Base-by-base conservation (phyloP, 2,113 vertebrate genomes). In the Megalops atlanticus region DNA sequence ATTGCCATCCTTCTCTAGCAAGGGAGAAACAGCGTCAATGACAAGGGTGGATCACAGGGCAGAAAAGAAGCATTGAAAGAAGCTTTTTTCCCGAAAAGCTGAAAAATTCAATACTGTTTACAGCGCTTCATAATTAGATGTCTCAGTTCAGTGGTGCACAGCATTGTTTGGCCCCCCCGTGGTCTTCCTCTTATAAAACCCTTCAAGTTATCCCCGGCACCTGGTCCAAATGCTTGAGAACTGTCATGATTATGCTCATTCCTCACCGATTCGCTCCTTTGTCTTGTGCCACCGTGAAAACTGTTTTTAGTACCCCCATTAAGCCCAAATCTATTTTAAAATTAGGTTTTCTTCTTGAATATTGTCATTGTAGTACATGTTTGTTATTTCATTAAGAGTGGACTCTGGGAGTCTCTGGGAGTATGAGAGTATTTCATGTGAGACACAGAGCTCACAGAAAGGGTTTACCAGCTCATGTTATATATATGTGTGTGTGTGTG, bases 81-180 rank as follows among this genome's bases (percentile, higher is more conserved):
- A 70, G 40, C n/a, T 33, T 71, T 49, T 14, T 73, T 38, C 7
- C 14, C 24, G 4, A 18, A 76, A 35, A 86, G 68, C 39, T 86
- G 83, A 91, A 79, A 84, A 88, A 90, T 88, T 89, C 78, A 83
- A 82, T 82, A 81, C 35, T 79, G 35, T 84, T 92, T 87, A 84
- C 84, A 79, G 71, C n/a, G 74, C 79, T 58, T 18, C 3, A 89
- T 91, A 92, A 94, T 92, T 89, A 92, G 82, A 90, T 90, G 83
- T 88, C 91, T 85, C 82, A 89, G 82, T 78, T 92, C 88, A 93
- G 81, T 85, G 81, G 76, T 87, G 77, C 80, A 72, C 70, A 86
- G 75, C 84, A 88, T 89, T 90, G 82, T 89, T 88, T 39, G 41
- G 11, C 11, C 24, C 89, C 64, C 82, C 74, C 78, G 35, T 78